These are phyloP conservation scores for Orchesella cincta DNA, from an alignment of 1,140 invertebrate genomes.

Conservation along the genomic window DNA sequence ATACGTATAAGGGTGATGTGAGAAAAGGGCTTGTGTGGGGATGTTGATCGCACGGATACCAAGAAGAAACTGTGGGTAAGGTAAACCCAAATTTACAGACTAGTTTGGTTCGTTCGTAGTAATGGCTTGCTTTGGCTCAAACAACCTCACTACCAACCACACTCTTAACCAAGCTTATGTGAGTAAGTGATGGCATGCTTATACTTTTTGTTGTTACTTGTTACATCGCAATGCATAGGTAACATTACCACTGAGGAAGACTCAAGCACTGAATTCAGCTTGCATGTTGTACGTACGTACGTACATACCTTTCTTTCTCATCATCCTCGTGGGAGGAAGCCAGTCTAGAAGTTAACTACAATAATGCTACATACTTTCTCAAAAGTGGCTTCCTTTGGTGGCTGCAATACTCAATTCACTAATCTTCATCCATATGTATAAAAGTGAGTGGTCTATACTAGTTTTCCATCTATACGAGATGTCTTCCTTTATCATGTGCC, in stretches of 20 bases:
- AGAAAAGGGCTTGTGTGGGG: conserved; percentile 3
- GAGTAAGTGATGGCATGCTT: too few relatives aligned
- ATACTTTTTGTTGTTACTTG: too few relatives aligned
- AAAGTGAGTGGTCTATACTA: background rate
- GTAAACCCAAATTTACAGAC: background rate
- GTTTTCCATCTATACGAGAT: background rate
- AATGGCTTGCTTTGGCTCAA: too few relatives aligned
- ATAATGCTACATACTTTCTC: background rate
- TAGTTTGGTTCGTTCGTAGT: background rate
- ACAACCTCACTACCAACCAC: too few relatives aligned
- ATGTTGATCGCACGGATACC: conserved; percentile 17
- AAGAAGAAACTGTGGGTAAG: conserved; percentile 6
- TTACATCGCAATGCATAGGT: too few relatives aligned
- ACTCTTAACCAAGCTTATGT: background rate
- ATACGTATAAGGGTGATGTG: conserved; percentile 5
- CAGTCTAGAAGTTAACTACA: conserved; percentile 17
- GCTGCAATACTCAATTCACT: background rate
- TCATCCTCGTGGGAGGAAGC: conserved; percentile 47
- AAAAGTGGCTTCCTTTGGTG: conserved; percentile 3
- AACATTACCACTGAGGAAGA: too few relatives aligned
- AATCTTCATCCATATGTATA: background rate
- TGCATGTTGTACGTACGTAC: background rate
- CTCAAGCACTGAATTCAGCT: too few relatives aligned
- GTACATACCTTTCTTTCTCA: conserved; percentile 31
- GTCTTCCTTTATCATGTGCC: background rate